Evolutionary conservation across 1,140 invertebrate species (phyloP).

Genomic region (Temnothorax nylanderi): DNA sequence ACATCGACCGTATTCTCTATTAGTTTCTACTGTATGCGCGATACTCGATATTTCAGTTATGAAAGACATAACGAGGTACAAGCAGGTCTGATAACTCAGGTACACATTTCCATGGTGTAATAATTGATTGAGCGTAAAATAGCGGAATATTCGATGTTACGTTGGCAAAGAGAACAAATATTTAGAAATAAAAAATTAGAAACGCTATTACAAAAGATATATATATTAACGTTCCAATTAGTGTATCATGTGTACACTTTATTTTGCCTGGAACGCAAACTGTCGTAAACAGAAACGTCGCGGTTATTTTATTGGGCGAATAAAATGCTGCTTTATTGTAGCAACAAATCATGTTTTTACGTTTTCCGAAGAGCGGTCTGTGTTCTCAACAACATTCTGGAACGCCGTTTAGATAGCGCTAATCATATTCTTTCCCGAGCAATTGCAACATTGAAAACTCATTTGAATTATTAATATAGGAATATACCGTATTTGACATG

Average conservation of each 20-base stretch:
- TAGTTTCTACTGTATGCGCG: neutral
- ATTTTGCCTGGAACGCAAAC: neutral
- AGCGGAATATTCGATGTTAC: neutral
- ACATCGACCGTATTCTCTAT: neutral
- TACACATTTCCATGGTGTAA: neutral
- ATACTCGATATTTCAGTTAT: constrained; percentile 8
- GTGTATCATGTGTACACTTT: neutral
- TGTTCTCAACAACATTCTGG: neutral
- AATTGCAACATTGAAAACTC: neutral
- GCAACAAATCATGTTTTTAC: neutral
- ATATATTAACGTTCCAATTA: neutral
- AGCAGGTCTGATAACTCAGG: neutral
- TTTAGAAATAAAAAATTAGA: neutral
- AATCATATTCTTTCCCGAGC: neutral
- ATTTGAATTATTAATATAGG: neutral
- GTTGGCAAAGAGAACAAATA: neutral
- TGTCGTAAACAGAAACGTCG: constrained; percentile 5
- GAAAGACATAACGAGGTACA: neutral
- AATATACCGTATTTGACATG: neutral
- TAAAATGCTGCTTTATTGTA: neutral
- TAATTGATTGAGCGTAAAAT: neutral
- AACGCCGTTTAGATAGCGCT: neutral
- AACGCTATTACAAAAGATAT: neutral
- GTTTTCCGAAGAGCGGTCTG: neutral
- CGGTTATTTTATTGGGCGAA: neutral